Evolutionary conservation across 2,113 vertebrate genomes (phyloP), one percentile per base, ranked within the genome.

Genomic region (Ursus arctos): DNA sequence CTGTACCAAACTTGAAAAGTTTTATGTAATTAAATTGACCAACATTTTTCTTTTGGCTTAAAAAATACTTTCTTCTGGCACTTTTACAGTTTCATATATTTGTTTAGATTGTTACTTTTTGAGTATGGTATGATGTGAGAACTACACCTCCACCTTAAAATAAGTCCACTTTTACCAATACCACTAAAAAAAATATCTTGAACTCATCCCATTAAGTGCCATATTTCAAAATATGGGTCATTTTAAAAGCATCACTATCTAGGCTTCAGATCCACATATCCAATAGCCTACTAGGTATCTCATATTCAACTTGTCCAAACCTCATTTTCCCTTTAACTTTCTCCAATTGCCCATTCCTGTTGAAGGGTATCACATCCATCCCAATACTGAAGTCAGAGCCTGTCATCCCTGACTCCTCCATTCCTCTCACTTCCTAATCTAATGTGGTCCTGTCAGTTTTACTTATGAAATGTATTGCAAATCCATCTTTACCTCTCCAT

Each of bases 11-110:
- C 43, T 51, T 95, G 40, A 86, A 79, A 4, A 83, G 22, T 24
- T 65, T 61, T 63, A 77, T 33, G 21, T 81, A 91, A 61, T 74
- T 40, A 74, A 88, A 88, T 88, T 33, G 82, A 84, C 36, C 43
- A 55, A 89, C 26, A 49, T 21, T 84, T 69, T 55, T 49, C 36
- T 91, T 61, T 87, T n/a, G 43, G 19, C 22, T 86, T 91, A 53
- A 61, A 90, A 71, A 80, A 69, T 5, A 65, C n/a, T 71, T 84
- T 84, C n/a, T 83, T 72, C 33, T 86, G 87, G 49, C 28, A 65
- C 61, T 55, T 88, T 87, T 22, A 91, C 16, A 95, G 33, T 28
- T 94, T 82, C 82, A 43, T n/a, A 49, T 55, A 79, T 88, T 76
- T 72, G 13, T 90, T 94, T 80, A 91, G 55, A 65, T 4, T 63